phyloP scores from a whole-genome alignment of 2,113 vertebrate species.

The Chlorodrepanis virens region DNA sequence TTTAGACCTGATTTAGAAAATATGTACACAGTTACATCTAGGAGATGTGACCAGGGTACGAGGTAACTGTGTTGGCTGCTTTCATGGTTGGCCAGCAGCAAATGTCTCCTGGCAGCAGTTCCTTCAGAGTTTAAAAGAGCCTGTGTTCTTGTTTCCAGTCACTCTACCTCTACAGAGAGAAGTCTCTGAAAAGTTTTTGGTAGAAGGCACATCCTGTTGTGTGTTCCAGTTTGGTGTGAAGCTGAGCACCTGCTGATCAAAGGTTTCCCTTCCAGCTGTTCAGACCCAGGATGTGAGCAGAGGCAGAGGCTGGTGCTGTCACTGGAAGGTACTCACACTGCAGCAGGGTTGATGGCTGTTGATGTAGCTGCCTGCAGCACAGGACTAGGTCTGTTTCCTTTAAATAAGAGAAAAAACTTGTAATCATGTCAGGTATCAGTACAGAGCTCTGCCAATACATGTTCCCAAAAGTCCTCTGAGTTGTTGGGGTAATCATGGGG shows the following conservation, averaged over 20 bases:
- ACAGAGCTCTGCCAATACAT: fast-evolving
- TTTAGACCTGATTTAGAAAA: background rate
- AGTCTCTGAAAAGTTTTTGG: background rate
- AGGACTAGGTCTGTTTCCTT: background rate
- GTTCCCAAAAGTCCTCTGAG: background rate
- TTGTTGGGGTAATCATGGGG: background rate
- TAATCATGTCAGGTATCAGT: background rate
- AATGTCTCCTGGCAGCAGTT: background rate
- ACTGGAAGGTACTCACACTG: background rate
- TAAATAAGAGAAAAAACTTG: background rate
- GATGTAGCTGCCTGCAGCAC: background rate
- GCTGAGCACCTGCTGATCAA: background rate
- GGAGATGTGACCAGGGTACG: background rate
- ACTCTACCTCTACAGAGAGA: background rate
- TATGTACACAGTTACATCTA: background rate
- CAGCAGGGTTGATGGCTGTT: background rate
- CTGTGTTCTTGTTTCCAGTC: background rate
- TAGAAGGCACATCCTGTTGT: background rate
- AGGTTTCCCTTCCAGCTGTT: background rate
- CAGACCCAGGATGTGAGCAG: background rate
- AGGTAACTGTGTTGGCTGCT: background rate
- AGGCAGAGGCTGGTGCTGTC: background rate
- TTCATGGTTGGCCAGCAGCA: background rate
- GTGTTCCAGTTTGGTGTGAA: background rate
- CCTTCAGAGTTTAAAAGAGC: background rate